Evolutionary conservation across 2,888 invertebrate species (phyloP), one percentile per base, ranked within the genome.

Genomic region (Perizoma affinitatum): DNA sequence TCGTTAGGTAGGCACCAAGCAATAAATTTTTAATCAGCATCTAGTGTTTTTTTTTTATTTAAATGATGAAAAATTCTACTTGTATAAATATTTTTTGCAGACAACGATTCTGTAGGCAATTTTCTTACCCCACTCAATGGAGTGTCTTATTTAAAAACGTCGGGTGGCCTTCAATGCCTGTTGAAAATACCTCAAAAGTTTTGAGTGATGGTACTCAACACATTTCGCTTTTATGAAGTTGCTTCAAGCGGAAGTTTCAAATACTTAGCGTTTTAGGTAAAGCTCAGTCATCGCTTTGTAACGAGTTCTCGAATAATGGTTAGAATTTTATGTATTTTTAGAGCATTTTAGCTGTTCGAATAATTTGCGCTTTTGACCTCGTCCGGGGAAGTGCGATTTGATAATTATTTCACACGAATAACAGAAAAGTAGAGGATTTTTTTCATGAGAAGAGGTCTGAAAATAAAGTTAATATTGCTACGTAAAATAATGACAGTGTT

Each of bases 201-300:
- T 74, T 81, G 74, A 78, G 76, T 70, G 80, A 83, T 84, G 83
- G 82, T 72, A 74, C 71, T 70, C 66, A 70, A 80, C 79, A 83
- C 78, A 80, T 82, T 83, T 80, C 66, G 68, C 73, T 74, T 76
- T 80, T 78, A 81, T 79, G 77, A 78, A 79, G 74, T 79, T 78
- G 67, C 54, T 61, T 54, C 53, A 47, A 61, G 54, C 61, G 64
- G 63, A 68, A 65, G 67, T 65, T 65, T 65, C 54, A 69, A 79
- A 79, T 76, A 75, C 72, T 78, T 74, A 73, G 43, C 67, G 55
- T 69, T 67, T 67, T 45, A 62, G 61, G 65, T 60, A 67, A 54
- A 61, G 65, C 68, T 58, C 65, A 72, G 71, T 70, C 74, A 75
- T 79, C 69, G 70, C 75, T 76, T 76, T 75, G 69, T 71, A 75